Evolutionary conservation across 2,113 vertebrate species (phyloP).

Genomic region (Athene cunicularia): DNA sequence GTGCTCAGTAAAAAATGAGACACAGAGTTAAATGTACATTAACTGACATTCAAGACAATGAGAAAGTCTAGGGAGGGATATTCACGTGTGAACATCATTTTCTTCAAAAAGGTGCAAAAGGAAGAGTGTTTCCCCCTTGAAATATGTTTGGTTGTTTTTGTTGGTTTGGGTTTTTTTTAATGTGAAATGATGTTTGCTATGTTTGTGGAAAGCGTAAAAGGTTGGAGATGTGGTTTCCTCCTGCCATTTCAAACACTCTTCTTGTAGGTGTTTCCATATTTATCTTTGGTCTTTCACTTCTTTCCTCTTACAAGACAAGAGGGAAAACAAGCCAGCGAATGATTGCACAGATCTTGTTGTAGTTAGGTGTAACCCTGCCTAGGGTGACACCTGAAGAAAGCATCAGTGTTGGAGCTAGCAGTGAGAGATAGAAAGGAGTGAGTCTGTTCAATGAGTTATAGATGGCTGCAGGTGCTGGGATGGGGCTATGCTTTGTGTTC

Average conservation of each 20-base stretch:
- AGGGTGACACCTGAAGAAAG: neutral
- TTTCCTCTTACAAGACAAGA: neutral
- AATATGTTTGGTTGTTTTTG: too few species aligned
- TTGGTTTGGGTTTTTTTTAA: neutral
- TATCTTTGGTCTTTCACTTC: neutral
- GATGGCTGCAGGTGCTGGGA: too few species aligned
- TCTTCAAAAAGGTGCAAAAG: neutral
- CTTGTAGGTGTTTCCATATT: neutral
- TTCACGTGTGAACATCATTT: neutral
- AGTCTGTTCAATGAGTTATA: neutral
- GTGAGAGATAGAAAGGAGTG: fast-evolving
- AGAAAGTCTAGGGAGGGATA: neutral
- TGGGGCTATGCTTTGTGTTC: neutral
- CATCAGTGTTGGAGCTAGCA: neutral
- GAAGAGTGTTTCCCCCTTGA: neutral
- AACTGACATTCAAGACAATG: neutral
- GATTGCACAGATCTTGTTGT: neutral
- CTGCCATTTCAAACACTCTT: neutral
- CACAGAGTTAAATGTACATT: neutral
- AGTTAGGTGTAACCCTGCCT: neutral
- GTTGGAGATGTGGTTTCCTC: neutral
- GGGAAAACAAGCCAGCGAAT: neutral
- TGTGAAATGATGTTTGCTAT: neutral
- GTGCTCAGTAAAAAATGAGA: neutral
- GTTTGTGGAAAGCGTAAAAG: neutral